Conservation (phyloP, 2,797 vertebrate genomes). For the Hyperoplus lanceolatus region DNA sequence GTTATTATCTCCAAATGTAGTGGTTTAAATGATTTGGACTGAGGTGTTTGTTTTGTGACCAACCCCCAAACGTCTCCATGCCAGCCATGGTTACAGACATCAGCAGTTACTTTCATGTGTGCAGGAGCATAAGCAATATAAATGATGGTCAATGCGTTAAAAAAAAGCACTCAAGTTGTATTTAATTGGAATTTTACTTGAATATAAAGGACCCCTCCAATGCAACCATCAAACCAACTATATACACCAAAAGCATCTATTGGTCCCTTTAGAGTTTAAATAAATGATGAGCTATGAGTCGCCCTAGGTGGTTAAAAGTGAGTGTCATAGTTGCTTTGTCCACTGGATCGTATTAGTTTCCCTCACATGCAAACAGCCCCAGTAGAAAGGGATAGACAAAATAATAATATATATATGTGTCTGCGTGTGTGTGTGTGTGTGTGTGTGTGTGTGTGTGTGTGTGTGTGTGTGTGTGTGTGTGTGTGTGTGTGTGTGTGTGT, state of each 20-base stretch:
- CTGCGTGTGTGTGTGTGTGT: no score
- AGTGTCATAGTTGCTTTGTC: slow-evolving; percentile 2
- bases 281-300: slow-evolving; percentile 2
- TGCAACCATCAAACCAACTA: neutral
- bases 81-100: neutral
- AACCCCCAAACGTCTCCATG: no score
- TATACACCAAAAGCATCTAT: neutral
- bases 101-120: neutral
- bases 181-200: neutral
- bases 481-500: no score
- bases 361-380: slow-evolving; percentile 29
- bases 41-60: neutral
- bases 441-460: no score
- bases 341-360: slow-evolving; percentile 10
- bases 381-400: neutral
- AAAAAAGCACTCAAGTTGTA: neutral
- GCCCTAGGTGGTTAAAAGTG: neutral
- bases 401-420: no score
- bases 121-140: neutral
- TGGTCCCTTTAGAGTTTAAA: slow-evolving; percentile 2
- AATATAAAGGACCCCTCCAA: neutral
- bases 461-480: no score
- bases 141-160: neutral
- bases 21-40: neutral
- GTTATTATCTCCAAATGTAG: neutral